These are phyloP conservation scores for Mycetomoellerius zeteki DNA, from an alignment of 1,140 invertebrate genomes.

Conservation along the genomic window DNA sequence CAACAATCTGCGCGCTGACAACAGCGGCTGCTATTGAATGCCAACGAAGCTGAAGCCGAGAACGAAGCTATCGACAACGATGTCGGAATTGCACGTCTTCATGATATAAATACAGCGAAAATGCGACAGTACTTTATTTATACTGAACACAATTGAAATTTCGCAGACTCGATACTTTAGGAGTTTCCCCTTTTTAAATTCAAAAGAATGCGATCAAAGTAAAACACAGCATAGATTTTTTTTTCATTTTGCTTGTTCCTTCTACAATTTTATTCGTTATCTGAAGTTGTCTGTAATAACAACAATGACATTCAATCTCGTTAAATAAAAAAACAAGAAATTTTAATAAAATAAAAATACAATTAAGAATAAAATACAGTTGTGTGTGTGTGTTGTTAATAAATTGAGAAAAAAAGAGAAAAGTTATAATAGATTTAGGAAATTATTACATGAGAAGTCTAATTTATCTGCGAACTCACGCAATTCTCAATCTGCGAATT, in stretches of 20 bases:
- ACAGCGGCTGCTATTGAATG: slow-evolving; percentile 43
- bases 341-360: slow-evolving; percentile 2
- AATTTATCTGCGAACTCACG: slow-evolving; percentile 12
- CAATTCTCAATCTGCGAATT: slow-evolving; percentile 15
- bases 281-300: neutral
- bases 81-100: slow-evolving; percentile 6
- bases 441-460: slow-evolving; percentile 20
- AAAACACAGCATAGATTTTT: neutral
- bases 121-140: slow-evolving; percentile 1
- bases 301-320: neutral
- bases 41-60: slow-evolving; percentile 30
- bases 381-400: too few species aligned
- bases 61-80: slow-evolving; percentile 44
- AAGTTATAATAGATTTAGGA: neutral
- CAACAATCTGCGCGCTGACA: slow-evolving; percentile 39
- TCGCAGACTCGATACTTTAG: neutral
- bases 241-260: neutral
- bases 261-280: neutral
- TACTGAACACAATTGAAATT: neutral
- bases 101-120: neutral
- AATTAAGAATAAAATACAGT: neutral
- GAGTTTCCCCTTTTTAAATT: neutral
- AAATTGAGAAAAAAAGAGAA: neutral
- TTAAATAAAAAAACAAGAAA: neutral
- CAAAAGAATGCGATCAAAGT: neutral